These are phyloP conservation scores for Parnassius apollo DNA, from an alignment of 2,888 invertebrate species.

Conservation along the genomic window DNA sequence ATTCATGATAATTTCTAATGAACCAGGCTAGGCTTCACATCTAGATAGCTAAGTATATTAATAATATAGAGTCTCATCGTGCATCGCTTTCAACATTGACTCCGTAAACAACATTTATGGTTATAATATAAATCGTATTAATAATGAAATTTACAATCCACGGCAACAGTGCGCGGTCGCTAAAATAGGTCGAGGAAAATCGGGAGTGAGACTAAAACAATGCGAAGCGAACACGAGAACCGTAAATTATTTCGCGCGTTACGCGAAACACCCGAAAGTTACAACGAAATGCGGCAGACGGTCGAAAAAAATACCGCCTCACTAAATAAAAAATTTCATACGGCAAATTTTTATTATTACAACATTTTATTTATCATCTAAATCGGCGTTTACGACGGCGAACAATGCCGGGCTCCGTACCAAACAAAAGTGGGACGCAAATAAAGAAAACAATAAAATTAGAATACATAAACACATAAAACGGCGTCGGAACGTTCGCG, in stretches of 20 bases:
- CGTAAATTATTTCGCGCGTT: slow-evolving; percentile 25
- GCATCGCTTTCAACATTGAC: neutral
- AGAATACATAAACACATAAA: slow-evolving; percentile 81
- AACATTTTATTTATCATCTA: slow-evolving; percentile 81
- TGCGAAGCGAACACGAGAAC: slow-evolving; percentile 10
- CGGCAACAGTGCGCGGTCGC: slow-evolving; percentile 2
- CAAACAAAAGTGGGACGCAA: slow-evolving; percentile 81
- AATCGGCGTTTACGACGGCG: slow-evolving; percentile 78
- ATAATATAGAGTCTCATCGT: neutral
- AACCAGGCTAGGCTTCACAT: too few species aligned
- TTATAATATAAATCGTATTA: neutral
- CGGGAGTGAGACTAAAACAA: slow-evolving; percentile 1
- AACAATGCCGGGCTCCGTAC: slow-evolving; percentile 77
- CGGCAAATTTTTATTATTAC: slow-evolving; percentile 54
- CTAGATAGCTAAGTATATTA: too few species aligned
- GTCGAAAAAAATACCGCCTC: slow-evolving; percentile 35
- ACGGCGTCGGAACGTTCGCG: slow-evolving; percentile 68
- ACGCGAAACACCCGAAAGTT: slow-evolving; percentile 33
- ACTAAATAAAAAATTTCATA: slow-evolving; percentile 43
- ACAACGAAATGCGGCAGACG: slow-evolving; percentile 29
- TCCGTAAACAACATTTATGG: too few species aligned
- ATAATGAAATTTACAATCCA: slow-evolving; percentile 2
- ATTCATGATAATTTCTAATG: too few species aligned
- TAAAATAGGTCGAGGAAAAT: slow-evolving; percentile 18
- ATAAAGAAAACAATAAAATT: slow-evolving; percentile 82